Evolutionary conservation across 2,797 vertebrate genomes (phyloP).

Genomic region (Paramormyrops hopkinsi): DNA sequence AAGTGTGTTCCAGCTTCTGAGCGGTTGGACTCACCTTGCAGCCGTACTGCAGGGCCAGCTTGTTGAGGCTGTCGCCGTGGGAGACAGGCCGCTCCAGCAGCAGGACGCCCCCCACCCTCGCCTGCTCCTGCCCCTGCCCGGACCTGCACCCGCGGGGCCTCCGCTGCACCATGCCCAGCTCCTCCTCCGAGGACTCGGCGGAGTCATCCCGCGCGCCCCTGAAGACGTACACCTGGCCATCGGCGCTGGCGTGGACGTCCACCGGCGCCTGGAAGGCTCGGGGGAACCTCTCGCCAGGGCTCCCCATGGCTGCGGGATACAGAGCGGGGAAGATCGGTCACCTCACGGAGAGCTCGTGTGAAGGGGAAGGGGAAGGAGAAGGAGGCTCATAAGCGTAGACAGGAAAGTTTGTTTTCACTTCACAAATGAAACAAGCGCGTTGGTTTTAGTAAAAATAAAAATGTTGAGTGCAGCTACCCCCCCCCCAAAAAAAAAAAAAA

Average conservation of each 20-base stretch:
- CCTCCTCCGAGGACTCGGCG: constrained; percentile 64
- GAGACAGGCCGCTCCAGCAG: constrained; percentile 72
- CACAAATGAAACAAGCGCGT: background rate
- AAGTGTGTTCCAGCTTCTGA: background rate
- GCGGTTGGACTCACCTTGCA: constrained; percentile 74
- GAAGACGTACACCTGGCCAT: constrained; percentile 78
- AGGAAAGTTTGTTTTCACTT: background rate
- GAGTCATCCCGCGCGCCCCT: constrained; percentile 51
- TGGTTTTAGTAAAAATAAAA: background rate
- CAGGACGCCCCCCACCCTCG: constrained; percentile 49
- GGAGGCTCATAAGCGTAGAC: background rate
- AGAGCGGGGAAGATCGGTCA: background rate
- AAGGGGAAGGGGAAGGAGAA: background rate
- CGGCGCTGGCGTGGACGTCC: constrained; percentile 65
- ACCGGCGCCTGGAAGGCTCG: constrained; percentile 78
- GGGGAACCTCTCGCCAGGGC: constrained; percentile 58
- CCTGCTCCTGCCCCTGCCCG: constrained; percentile 28
- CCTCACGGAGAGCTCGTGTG: background rate
- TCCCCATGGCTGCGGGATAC: constrained; percentile 54
- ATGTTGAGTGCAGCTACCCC: background rate
- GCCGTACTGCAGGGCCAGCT: constrained; percentile 85
- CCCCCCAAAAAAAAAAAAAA: background rate
- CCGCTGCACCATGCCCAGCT: constrained; percentile 59
- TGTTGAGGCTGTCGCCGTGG: constrained; percentile 79
- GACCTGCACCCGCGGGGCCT: constrained; percentile 40